These are phyloP conservation scores for Rhinatrema bivittatum DNA, from an alignment of 2,797 vertebrate genomes.

Conservation along the genomic window DNA sequence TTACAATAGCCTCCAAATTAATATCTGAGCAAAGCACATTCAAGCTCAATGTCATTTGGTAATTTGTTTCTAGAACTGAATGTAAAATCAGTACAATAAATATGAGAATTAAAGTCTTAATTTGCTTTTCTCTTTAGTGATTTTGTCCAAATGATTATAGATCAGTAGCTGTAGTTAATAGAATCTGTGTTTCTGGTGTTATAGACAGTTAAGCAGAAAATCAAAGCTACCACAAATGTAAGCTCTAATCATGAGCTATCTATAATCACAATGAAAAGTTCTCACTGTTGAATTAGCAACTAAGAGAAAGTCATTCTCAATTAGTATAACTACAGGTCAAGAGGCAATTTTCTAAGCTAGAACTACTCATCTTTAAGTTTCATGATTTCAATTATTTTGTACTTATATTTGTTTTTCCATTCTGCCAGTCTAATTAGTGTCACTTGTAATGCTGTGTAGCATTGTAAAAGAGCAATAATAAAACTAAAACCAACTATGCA, in stretches of 20 bases:
- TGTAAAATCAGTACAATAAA: slow-evolving; percentile 1
- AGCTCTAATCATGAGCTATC: slow-evolving; percentile 3
- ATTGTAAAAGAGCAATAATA: too few relatives aligned
- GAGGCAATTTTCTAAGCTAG: background rate
- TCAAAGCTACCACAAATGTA: slow-evolving; percentile 1
- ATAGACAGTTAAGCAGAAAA: background rate
- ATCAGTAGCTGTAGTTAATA: slow-evolving; percentile 12
- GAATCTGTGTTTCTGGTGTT: slow-evolving; percentile 8
- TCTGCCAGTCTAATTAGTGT: too few relatives aligned
- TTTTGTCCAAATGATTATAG: slow-evolving; percentile 19
- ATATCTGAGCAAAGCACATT: too few relatives aligned
- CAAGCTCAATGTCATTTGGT: too few relatives aligned
- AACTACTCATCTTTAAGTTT: background rate
- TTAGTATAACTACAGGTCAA: slow-evolving; percentile 4
- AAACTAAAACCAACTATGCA: too few relatives aligned
- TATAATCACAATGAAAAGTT: background rate
- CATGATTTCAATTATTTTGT: background rate
- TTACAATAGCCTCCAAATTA: too few relatives aligned
- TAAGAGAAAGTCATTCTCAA: slow-evolving; percentile 3
- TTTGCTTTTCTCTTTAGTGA: fast-evolving
- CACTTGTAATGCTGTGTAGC: too few relatives aligned
- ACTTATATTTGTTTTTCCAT: too few relatives aligned
- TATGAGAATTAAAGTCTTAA: background rate
- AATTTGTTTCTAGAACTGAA: too few relatives aligned
- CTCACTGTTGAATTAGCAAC: background rate